A percentile compares a stretch with the other conserved stretches of the same genome.
phyloP scores from a whole-genome alignment of 2,888 invertebrate genomes.

The Neoscelio sp. region DNA sequence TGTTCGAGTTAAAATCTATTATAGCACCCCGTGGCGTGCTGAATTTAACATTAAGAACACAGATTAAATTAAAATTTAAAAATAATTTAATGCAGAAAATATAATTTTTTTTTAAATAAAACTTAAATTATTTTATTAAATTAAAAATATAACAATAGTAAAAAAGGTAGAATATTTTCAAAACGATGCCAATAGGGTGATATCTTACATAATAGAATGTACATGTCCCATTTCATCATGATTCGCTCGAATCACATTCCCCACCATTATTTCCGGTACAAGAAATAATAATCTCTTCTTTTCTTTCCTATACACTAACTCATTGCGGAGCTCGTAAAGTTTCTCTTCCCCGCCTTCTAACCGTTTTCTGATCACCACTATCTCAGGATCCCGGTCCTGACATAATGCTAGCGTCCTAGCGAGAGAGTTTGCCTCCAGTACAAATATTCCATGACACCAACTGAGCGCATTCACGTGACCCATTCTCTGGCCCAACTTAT shows the following conservation, averaged over 20 bases:
- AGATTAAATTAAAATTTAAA: too few species aligned
- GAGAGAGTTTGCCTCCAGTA: constrained; percentile 58
- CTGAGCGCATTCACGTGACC: constrained; percentile 63
- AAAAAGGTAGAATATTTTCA: too few species aligned
- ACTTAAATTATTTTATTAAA: too few species aligned
- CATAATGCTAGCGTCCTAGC: constrained; percentile 59
- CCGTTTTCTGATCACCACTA: constrained; percentile 46
- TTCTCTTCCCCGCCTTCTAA: constrained; percentile 61
- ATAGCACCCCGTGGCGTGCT: too few species aligned
- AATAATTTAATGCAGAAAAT: too few species aligned
- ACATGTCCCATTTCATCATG: constrained; percentile 61
- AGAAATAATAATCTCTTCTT: constrained; percentile 16
- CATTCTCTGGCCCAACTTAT: constrained; percentile 62
- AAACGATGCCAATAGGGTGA: too few species aligned
- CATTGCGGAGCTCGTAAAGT: constrained; percentile 64
- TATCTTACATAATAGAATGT: too few species aligned
- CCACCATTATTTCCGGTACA: not conserved
- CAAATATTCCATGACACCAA: constrained; percentile 49
- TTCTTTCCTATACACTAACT: constrained; percentile 65
- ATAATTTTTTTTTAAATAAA: too few species aligned
- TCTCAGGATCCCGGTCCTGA: constrained; percentile 57
- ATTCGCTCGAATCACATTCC: constrained; percentile 29
- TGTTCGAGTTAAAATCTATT: too few species aligned
- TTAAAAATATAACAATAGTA: too few species aligned
- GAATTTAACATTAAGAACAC: too few species aligned